Evolutionary conservation across 2,797 vertebrate species (phyloP), one percentile per base, ranked within the genome.

Genomic region (Triplophysa yarkandensis): DNA sequence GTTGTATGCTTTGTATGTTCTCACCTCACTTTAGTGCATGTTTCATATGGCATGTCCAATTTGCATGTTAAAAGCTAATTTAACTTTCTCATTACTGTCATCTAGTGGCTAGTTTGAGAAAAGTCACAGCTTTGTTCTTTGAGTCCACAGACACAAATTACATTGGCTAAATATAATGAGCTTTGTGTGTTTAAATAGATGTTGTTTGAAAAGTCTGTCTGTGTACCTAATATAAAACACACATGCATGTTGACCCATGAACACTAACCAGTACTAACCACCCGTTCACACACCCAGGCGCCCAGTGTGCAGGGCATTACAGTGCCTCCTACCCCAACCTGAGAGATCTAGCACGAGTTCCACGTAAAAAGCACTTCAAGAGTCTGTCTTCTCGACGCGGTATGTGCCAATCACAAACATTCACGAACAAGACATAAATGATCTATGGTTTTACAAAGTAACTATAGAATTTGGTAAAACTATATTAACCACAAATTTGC

Each of bases 281-380:
- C 60, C 55, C 60, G 21, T 44, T 48, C 64, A 48, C 66, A 82
- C 83, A 84, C 84, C 85, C 95, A 98, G 97, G 96, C 89, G 96
- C 94, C 19, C 95, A 95, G 87, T 95, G 93, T 89, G 94, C 94
- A 81, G 97, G 97, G 86, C 94, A 98, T 91, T 99, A 98, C 94
- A 98, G 95, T 87, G 96, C 96, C 88, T 95, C 95, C 19, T 93
- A 95, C 91, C 97, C 96, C 88, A 98, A 98, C 92, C 95, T 98
- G 88, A 95, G 94, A 90, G 96, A 98, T 90, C 96, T 97, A 89
- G 93, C 95, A 76, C 94, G 93, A 91, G 94, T 91, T 83, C 94
- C 95, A 83, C 93, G 95, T 90, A 97, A 96, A 89, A 97, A 96
- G 83, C 84, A 86, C 13, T 89, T 93, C 84, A 92, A 93, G 92